Conservation (phyloP, 2,888 invertebrate genomes). For the Ashinkailepas kermadecensis region DNA sequence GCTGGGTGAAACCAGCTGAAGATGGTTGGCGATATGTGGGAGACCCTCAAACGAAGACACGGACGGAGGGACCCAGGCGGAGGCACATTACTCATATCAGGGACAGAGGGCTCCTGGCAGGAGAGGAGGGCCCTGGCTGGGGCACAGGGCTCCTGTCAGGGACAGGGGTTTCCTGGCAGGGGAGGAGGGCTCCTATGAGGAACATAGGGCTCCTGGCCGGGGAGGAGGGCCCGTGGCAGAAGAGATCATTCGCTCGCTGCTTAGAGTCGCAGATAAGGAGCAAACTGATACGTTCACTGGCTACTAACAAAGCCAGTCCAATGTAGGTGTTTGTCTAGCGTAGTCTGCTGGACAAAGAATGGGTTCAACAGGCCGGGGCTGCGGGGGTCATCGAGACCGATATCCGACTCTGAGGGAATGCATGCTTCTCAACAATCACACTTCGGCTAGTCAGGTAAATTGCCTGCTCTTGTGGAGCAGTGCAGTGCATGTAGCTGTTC, state of each 20-base stretch:
- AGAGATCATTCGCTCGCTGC: background rate
- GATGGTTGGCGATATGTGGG: too few species aligned
- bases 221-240: background rate
- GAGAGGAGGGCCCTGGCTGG: too few species aligned
- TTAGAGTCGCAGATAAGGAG: background rate
- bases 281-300: background rate
- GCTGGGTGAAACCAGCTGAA: too few species aligned
- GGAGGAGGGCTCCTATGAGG: too few species aligned
- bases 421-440: background rate
- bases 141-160: too few species aligned
- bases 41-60: too few species aligned
- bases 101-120: too few species aligned
- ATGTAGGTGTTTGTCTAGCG: background rate
- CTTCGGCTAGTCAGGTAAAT: background rate
- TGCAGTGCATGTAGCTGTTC: background rate
- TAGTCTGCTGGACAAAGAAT: background rate
- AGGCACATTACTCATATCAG: too few species aligned
- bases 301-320: background rate
- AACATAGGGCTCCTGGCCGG: too few species aligned
- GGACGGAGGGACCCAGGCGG: too few species aligned
- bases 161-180: too few species aligned
- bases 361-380: background rate
- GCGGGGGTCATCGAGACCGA: background rate
- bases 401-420: background rate
- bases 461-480: background rate